phyloP scores from a whole-genome alignment of 2,113 vertebrate species.

The Equus quagga region DNA sequence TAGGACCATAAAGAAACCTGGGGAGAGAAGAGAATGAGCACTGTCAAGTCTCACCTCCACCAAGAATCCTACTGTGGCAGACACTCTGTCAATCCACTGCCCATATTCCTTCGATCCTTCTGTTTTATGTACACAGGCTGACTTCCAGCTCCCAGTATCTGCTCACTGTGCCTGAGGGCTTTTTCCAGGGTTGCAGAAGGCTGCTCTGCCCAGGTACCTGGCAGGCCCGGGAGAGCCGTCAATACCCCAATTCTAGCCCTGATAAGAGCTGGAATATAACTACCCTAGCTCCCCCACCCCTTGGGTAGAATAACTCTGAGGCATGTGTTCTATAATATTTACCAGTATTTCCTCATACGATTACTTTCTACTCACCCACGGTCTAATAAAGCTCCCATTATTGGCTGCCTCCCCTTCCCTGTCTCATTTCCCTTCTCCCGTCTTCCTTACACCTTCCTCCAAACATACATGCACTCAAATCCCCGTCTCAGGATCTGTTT shows the following conservation, averaged over 20 bases:
- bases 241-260: not conserved
- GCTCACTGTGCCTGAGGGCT: not conserved
- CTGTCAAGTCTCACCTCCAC: conserved; percentile 51
- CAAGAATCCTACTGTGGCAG: not conserved
- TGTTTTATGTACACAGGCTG: not conserved
- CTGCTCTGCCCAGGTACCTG: not conserved
- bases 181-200: not conserved
- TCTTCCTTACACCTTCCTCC: not conserved
- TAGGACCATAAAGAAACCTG: conserved; percentile 95
- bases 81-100: not conserved
- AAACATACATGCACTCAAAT: not conserved
- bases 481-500: not conserved
- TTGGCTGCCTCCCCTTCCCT: not conserved
- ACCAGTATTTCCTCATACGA: not conserved
- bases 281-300: not conserved
- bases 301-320: not conserved
- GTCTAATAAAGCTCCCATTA: not conserved
- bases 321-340: not conserved
- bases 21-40: conserved; percentile 77
- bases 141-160: not conserved
- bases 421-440: not conserved
- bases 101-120: not conserved
- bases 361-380: not conserved
- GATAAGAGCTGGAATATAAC: not conserved
- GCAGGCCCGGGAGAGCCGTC: not conserved